A percentile compares a stretch with the other conserved stretches of the same genome.
These are phyloP conservation scores for Dysdera silvatica DNA, from an alignment of 1,140 invertebrate genomes.

Conservation along the genomic window DNA sequence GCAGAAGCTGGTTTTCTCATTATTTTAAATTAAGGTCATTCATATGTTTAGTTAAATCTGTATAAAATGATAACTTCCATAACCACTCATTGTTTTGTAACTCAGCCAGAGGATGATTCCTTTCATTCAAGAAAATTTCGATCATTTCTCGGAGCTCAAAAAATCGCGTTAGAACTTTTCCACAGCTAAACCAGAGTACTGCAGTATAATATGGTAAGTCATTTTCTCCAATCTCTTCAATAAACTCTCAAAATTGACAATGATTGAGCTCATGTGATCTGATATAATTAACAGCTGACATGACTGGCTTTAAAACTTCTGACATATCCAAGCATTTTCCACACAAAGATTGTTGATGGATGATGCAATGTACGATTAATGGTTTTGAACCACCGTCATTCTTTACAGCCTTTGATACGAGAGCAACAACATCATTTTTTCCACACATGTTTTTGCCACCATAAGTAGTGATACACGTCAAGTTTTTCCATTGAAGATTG, in stretches of 20 bases:
- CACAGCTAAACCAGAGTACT: conserved; percentile 37
- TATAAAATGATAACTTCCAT: background rate
- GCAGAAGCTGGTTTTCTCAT: conserved; percentile 4
- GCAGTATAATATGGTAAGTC: no score
- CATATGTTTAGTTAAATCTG: background rate
- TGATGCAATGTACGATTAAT: conserved; percentile 38
- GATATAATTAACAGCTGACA: conserved; percentile 40
- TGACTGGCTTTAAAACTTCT: conserved; percentile 36
- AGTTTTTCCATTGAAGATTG: conserved; percentile 30
- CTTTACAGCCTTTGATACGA: background rate
- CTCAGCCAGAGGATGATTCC: background rate
- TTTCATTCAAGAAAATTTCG: no score
- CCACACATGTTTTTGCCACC: conserved; percentile 38
- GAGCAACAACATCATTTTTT: conserved; percentile 33
- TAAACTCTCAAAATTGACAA: conserved; percentile 38
- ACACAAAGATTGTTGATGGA: conserved; percentile 38
- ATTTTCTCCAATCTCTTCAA: conserved; percentile 36
- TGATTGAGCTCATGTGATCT: conserved; percentile 37
- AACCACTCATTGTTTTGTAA: conserved; percentile 5
- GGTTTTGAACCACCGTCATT: conserved; percentile 6
- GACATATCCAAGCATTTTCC: conserved; percentile 33
- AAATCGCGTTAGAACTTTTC: conserved; percentile 35
- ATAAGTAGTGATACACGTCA: conserved; percentile 38
- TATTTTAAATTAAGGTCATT: background rate
- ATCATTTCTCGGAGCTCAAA: conserved; percentile 30